Evolutionary conservation across 2,797 vertebrate species (phyloP), one percentile per base, ranked within the genome.

Genomic region (Pipistrellus pipistrellus): DNA sequence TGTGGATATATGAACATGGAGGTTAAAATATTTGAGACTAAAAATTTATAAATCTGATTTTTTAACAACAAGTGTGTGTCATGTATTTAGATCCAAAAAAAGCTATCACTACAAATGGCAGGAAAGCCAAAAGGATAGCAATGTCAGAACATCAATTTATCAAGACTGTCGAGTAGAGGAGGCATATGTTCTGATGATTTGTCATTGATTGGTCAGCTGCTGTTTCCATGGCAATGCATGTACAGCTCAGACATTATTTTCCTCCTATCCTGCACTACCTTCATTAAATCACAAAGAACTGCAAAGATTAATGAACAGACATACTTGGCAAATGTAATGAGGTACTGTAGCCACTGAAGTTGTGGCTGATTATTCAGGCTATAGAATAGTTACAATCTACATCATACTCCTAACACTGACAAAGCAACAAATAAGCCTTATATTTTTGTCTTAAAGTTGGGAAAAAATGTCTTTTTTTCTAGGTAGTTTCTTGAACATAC

Each of bases 201-300:
- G 64, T 51, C 78, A 30, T 12, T 97, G 94, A 97, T 95, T 96
- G 96, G 94, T 92, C 96, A 97, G 88, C 75, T 95, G 83, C 90
- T 77, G 95, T 97, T 97, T 94, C 96, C 96, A 97, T 97, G 94
- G 96, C 85, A 88, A 97, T 96, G 62, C 38, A 85, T 90, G 81
- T 93, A 96, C 69, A 92, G 86, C 93, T 90, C 91, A 88, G 84
- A 80, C 14, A 80, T 87, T 62, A 66, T 48, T 85, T 76, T 14
- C 14, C 71, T 66, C 72, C 25, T 90, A 46, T 73, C 30, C 82
- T 77, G 51, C 68, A 87, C 85, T 87, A 92, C 66, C 82, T 94
- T 62, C 46, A 86, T 83, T 92, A 90, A 75, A 93, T 55, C 95
- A 59, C 71, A 83, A 86, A 95, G 84, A 94, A 72, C 23, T 55